Evolutionary conservation across 2,797 vertebrate species (phyloP), one percentile per base, ranked within the genome.

Genomic region (Coregonus ussuriensis): DNA sequence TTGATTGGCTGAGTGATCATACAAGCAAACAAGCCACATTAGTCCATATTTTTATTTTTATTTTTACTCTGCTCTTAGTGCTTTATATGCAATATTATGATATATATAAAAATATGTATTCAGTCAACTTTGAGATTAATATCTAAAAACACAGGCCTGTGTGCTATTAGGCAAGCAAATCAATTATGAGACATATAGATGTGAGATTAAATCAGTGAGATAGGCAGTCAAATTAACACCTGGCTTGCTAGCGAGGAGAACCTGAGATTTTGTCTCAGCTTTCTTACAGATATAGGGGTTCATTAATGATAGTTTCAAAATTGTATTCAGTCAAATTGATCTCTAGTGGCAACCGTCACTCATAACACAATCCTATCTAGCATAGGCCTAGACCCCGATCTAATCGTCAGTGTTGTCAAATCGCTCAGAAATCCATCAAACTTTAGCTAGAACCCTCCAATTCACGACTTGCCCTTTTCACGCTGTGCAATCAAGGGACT

Each of bases 181-280:
- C 88, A 90, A 87, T 93, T 91, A 47, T 47, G 79, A 88, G 86
- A 91, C 71, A 65, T 87, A 89, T 76, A 87, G 87, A 88, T 62
- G 91, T 82, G 89, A 88, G 89, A 90, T 92, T 88, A 89, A 90
- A 91, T 82, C 81, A 71, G 74, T 51, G 86, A 85, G 89, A 89
- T 89, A 90, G 89, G 80, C 84, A 59, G 87, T 90, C 84, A 92
- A 92, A 92, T 92, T 92, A 92, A 86, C 87, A 77, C 81, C 84
- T 25, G 83, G 85, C 89, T 89, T 90, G 88, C 90, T 88, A 86
- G 87, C 88, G 88, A 90, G 90, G 90, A 82, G 89, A 82, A 90
- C 84, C 91, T 85, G 86, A 91, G 90, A 92, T 90, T 85, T 92
- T 89, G 87, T 91, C 89, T 79, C 82, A 68, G 16, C 77, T 63